A percentile compares a stretch with the other conserved stretches of the same genome.
Evolutionary conservation across 2,797 vertebrate species (phyloP).

Genomic region (Dallia pectoralis): DNA sequence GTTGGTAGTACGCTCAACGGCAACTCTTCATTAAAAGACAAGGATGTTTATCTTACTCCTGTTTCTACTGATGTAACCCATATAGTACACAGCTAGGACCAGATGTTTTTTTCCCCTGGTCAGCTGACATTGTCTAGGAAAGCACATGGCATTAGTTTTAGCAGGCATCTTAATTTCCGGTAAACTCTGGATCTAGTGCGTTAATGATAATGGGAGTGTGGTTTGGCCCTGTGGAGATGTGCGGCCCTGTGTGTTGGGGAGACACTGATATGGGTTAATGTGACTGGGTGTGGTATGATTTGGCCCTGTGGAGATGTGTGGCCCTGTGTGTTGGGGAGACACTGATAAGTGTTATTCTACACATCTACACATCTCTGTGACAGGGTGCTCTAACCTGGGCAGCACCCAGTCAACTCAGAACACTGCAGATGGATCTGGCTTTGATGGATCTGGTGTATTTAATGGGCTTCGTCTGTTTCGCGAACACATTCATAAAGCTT

Average conservation of each 20-base stretch:
- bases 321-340: neutral
- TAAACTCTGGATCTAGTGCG: neutral
- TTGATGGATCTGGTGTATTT: neutral
- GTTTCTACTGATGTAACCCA: neutral
- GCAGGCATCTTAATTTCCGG: neutral
- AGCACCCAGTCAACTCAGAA: neutral
- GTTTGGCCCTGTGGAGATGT: neutral
- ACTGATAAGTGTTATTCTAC: neutral
- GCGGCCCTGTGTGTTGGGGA: neutral
- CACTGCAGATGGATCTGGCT: neutral
- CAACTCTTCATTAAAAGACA: neutral
- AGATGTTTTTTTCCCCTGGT: neutral
- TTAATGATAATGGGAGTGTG: neutral
- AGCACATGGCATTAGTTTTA: neutral
- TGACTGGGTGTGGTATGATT: neutral
- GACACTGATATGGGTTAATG: neutral
- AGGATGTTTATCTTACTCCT: neutral
- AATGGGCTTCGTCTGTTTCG: constrained; percentile 1
- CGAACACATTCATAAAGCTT: constrained; percentile 7
- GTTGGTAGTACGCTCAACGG: neutral
- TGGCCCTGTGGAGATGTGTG: neutral
- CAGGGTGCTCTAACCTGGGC: neutral
- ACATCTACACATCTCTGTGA: neutral
- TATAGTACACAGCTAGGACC: neutral
- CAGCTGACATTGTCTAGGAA: neutral